These are phyloP conservation scores for Brachionus plicatilis DNA, from an alignment of 1,140 invertebrate genomes.

Conservation along the genomic window DNA sequence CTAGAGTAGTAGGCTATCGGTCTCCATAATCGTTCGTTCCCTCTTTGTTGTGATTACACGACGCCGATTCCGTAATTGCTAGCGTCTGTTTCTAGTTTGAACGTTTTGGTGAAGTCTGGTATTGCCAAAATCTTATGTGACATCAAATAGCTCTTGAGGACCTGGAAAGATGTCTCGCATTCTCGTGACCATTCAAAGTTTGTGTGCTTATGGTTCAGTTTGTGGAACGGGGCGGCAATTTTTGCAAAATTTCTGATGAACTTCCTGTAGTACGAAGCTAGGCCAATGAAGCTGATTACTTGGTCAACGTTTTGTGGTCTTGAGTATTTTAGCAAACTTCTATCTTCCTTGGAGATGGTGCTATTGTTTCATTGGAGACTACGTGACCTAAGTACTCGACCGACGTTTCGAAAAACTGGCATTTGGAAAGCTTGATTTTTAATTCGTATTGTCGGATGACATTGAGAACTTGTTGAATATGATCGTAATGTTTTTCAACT, in stretches of 20 bases:
- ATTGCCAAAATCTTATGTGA: too few relatives aligned
- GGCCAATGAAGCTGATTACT: conserved; percentile 49
- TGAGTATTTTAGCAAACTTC: background rate
- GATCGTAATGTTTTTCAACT: background rate
- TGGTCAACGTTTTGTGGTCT: conserved; percentile 47
- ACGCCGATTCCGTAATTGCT: background rate
- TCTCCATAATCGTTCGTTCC: background rate
- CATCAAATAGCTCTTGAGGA: too few relatives aligned
- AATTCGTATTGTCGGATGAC: background rate
- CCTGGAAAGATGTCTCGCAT: too few relatives aligned
- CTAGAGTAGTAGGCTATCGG: background rate
- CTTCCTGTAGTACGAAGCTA: background rate
- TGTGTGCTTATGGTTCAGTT: conserved; percentile 47
- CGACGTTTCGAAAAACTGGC: background rate
- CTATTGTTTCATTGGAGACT: background rate
- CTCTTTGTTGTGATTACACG: background rate
- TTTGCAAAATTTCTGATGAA: conserved; percentile 14
- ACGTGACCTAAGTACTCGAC: conserved; percentile 20
- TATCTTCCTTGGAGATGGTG: background rate
- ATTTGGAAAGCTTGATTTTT: background rate
- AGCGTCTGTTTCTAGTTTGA: too few relatives aligned
- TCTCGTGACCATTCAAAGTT: conserved; percentile 20
- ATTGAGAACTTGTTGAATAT: background rate
- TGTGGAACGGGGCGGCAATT: background rate
- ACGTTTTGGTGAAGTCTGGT: too few relatives aligned